Base-by-base conservation (phyloP, 1,140 invertebrate species). In the Mycetomoellerius zeteki region DNA sequence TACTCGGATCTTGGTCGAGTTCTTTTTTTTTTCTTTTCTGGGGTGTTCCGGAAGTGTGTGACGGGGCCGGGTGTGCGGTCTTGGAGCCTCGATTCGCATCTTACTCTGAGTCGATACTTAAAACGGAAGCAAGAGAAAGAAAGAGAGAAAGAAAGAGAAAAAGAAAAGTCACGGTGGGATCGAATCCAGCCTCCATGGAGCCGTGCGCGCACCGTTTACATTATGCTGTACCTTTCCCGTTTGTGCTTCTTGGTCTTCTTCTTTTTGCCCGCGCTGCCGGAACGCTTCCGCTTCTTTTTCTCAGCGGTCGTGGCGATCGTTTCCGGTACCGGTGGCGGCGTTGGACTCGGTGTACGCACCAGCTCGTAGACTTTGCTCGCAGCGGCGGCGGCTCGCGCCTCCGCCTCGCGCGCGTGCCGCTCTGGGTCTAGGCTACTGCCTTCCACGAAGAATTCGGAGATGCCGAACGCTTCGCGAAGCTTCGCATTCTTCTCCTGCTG, bases 401-500 rank as follows among this genome's bases (percentile, higher is more conserved):
- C 96, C 75, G 97, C 97, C 93, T 98, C 98, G 92, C 98, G 98
- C 2, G 96, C 97, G 93, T 97, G 97, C 30, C 98, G 96, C 93
- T 98, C 97, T 14, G 98, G 97, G 96, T 99, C 98, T 94, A 99
- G 96, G 92, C 98, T 99, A 91, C 97, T 98, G 33, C 99, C 99
- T 95, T 99, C 99, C 16, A 99, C 97, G 96, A 99, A 99, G 92
- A 97, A 97, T 87, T 98, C 98, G 37, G 98, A 98, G 88, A 99
- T 98, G 67, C 99, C 99, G 95, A 99, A 99, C 0, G 99, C 99
- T 93, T 99, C 98, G 64, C 98, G 97, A 72, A 99, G 95, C 72
- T 97, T 97, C 8, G 98, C 98, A 96, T 99, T 99, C 95, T 99
- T 99, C 92, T 99, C 98, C 93, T 98, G 98, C 93, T 99, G 99